Conservation (phyloP, 2,888 invertebrate species). For the Leptinotarsa rubiginosa region DNA sequence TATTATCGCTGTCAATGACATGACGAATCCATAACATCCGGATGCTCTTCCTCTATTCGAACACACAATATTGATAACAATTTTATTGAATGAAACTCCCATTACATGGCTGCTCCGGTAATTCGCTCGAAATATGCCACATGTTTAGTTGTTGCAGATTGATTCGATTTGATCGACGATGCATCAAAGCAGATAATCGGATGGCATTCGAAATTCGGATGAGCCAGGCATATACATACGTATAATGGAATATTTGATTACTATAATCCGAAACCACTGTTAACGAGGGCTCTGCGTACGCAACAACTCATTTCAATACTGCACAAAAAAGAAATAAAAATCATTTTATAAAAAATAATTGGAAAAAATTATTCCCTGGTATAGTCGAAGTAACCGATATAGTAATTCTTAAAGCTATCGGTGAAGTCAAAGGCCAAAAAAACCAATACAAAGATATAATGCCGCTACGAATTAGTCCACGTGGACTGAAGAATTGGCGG, state of each 20-base stretch:
- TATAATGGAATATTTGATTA: background rate
- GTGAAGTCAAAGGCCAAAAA: too few relatives aligned
- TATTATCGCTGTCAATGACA: too few relatives aligned
- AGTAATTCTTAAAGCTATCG: too few relatives aligned
- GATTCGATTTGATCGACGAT: background rate
- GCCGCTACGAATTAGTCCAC: too few relatives aligned
- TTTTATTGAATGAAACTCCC: background rate
- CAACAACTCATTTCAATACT: too few relatives aligned
- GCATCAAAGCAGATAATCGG: slow-evolving; percentile 11
- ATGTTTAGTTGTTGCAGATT: slow-evolving; percentile 3
- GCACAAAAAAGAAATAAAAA: too few relatives aligned
- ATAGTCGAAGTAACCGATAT: too few relatives aligned
- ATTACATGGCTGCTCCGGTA: background rate
- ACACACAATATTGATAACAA: slow-evolving; percentile 6
- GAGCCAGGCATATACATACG: background rate
- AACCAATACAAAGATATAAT: too few relatives aligned
- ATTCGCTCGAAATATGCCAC: background rate
- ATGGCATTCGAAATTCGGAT: background rate
- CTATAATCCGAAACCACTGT: background rate
- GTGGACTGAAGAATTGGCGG: too few relatives aligned
- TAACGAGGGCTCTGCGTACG: background rate
- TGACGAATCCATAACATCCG: background rate
- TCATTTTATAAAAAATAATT: too few relatives aligned
- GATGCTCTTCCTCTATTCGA: background rate
- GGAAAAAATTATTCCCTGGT: too few relatives aligned